Conservation (phyloP, 2,888 invertebrate species). For the Tipula confusa region DNA sequence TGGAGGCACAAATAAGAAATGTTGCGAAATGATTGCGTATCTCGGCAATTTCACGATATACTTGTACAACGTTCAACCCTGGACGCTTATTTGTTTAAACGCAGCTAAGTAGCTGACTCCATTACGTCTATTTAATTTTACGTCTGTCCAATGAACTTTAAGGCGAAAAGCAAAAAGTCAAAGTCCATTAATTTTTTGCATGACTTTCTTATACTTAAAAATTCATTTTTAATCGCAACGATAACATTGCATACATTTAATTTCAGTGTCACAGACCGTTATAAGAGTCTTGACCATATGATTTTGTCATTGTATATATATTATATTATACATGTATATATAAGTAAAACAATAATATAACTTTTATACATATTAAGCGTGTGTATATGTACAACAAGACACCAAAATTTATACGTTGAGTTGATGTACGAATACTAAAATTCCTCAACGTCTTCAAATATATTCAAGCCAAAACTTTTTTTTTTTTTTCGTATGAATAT, state of each 20-base stretch:
- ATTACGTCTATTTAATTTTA: not conserved
- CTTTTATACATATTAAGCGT: not conserved
- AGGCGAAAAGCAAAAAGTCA: not conserved
- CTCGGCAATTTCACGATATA: too few species aligned
- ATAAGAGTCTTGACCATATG: conserved; percentile 3
- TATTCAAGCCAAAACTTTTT: not conserved
- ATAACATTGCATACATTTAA: not conserved
- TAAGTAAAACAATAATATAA: not conserved
- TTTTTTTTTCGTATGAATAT: not conserved
- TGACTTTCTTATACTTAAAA: not conserved
- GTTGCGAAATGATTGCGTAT: too few species aligned
- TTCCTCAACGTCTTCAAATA: conserved; percentile 14
- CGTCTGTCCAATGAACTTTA: not conserved
- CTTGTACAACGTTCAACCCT: too few species aligned
- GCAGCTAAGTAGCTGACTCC: too few species aligned
- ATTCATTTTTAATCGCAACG: not conserved
- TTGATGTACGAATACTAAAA: not conserved
- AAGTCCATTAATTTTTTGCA: not conserved
- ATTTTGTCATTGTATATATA: not conserved
- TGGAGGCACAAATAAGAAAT: too few species aligned
- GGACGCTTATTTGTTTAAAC: too few species aligned
- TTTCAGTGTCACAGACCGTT: conserved; percentile 4
- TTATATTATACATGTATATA: not conserved
- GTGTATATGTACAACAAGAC: not conserved
- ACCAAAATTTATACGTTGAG: not conserved